phyloP scores from a whole-genome alignment of 2,113 vertebrate genomes.

The Glareola pratincola region DNA sequence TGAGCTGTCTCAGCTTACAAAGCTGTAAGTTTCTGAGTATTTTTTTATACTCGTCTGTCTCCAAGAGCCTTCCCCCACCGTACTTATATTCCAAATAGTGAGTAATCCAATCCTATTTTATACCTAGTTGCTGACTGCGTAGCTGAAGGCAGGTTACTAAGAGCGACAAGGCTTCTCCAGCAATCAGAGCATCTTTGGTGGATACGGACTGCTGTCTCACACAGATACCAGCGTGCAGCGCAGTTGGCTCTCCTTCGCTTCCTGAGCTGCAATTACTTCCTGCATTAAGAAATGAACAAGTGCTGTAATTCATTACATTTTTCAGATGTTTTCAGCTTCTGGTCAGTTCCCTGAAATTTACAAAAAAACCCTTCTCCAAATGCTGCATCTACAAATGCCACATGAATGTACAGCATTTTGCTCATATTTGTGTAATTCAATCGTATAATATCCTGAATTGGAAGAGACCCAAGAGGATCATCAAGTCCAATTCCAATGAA shows the following conservation, averaged over 20 bases:
- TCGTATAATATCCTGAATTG: not conserved
- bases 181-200: slow-evolving; percentile 94
- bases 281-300: slow-evolving; percentile 49
- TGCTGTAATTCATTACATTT: not conserved
- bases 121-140: slow-evolving; percentile 94
- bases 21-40: not conserved
- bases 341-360: not conserved
- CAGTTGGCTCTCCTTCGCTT: slow-evolving; percentile 91
- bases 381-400: too few relatives aligned
- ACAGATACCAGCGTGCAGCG: slow-evolving; percentile 92
- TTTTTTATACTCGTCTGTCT: not conserved
- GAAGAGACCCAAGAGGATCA: not conserved
- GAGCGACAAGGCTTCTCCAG: slow-evolving; percentile 94
- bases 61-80: not conserved
- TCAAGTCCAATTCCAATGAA: not conserved
- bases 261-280: slow-evolving; percentile 98
- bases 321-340: not conserved
- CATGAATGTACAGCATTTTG: not conserved
- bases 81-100: not conserved
- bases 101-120: not conserved
- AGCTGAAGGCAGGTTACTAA: slow-evolving; percentile 96
- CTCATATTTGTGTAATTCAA: not conserved
- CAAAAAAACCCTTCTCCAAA: not conserved
- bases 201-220: slow-evolving; percentile 92
- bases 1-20: not conserved